These are phyloP conservation scores for Echiichthys vipera DNA, from an alignment of 2,797 vertebrate species.

Conservation along the genomic window DNA sequence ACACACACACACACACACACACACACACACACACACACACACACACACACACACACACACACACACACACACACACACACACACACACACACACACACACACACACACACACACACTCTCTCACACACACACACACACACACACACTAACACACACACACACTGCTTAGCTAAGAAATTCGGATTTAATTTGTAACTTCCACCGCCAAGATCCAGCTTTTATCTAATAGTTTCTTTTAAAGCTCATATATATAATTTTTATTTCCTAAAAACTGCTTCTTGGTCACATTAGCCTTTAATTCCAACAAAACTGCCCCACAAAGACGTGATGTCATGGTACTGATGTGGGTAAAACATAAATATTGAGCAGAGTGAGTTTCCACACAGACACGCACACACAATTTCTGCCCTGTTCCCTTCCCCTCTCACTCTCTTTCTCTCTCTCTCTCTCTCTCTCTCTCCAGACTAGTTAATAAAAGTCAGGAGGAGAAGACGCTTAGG, in stretches of 20 bases:
- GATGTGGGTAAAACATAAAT: constrained; percentile 6
- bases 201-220: constrained; percentile 11
- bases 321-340: constrained; percentile 3
- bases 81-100: background rate
- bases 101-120: background rate
- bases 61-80: too few species aligned
- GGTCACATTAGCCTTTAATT: background rate
- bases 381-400: background rate
- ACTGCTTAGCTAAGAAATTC: constrained; percentile 45
- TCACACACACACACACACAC: background rate
- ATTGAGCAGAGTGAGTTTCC: constrained; percentile 6
- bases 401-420: constrained; percentile 2
- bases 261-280: background rate
- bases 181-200: constrained; percentile 53
- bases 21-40: constrained; percentile 1
- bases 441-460: constrained; percentile 13
- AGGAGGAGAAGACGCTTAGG: constrained; percentile 48
- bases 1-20: background rate
- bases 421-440: too few species aligned
- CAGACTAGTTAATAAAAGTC: constrained; percentile 64
- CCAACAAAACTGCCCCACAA: background rate
- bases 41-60: too few species aligned
- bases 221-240: constrained; percentile 11
- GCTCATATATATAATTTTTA: background rate
- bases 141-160: constrained; percentile 36